Evolutionary conservation across 2,113 vertebrate genomes (phyloP).

Genomic region (Cavia aperea): DNA sequence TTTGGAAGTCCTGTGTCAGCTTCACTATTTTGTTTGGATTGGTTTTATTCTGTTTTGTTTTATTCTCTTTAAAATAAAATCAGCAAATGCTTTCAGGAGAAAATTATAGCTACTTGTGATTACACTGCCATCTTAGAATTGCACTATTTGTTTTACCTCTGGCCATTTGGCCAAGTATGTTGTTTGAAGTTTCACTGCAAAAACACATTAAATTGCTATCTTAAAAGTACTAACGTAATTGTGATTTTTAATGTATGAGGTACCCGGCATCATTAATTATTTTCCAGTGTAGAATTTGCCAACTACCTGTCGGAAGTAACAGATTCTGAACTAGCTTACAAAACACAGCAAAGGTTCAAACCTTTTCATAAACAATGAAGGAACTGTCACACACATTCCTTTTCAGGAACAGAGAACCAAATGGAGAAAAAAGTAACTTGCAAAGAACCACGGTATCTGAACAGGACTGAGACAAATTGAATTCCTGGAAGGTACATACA

Average conservation of each 20-base stretch:
- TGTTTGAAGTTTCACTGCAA: background rate
- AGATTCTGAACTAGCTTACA: background rate
- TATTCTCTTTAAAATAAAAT: background rate
- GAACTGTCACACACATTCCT: background rate
- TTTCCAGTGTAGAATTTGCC: conserved; percentile 20
- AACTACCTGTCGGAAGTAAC: background rate
- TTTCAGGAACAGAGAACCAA: background rate
- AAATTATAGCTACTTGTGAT: background rate
- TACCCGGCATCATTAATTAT: background rate
- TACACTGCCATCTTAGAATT: background rate
- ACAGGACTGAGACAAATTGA: background rate
- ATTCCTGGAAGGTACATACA: background rate
- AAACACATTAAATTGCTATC: background rate
- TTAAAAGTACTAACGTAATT: background rate
- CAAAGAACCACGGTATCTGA: background rate
- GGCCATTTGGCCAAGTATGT: background rate
- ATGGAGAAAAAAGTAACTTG: background rate
- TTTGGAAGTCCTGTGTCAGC: no score
- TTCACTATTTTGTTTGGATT: no score
- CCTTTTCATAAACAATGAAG: background rate
- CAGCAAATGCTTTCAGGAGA: background rate
- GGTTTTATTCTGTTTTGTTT: no score
- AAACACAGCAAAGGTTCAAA: background rate
- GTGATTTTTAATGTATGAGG: background rate
- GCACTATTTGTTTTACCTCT: background rate